These are phyloP conservation scores for Neoitamus cyanurus DNA, from an alignment of 2,888 invertebrate species.

Conservation along the genomic window DNA sequence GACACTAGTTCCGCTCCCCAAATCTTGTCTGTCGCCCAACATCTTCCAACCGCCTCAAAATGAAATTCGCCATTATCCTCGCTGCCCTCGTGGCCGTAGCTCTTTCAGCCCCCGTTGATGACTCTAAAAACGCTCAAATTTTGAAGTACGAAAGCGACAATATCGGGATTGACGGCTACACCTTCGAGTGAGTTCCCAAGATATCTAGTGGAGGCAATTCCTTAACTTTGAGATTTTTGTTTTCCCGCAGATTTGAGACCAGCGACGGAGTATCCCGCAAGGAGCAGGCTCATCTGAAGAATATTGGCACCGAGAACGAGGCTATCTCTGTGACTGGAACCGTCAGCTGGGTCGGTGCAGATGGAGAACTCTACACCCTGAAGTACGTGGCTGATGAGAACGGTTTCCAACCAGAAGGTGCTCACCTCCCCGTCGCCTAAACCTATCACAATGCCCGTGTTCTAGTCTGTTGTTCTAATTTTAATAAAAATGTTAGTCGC, in stretches of 20 bases:
- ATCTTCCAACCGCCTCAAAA: constrained; percentile 56
- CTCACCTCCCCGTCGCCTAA: constrained; percentile 62
- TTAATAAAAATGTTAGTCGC: not conserved
- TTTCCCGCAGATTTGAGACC: constrained; percentile 69
- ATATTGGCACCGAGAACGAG: constrained; percentile 74
- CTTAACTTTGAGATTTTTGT: not conserved
- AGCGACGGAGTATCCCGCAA: constrained; percentile 74
- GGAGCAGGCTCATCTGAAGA: constrained; percentile 72
- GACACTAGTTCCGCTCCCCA: not conserved
- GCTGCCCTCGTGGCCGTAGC: constrained; percentile 49
- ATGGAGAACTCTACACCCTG: constrained; percentile 72
- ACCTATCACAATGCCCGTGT: not conserved
- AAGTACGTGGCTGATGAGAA: constrained; percentile 66
- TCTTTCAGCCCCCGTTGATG: constrained; percentile 52
- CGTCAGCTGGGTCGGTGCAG: constrained; percentile 72
- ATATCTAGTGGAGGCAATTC: not conserved
- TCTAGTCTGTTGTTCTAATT: not conserved
- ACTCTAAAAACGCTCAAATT: constrained; percentile 47
- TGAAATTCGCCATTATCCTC: constrained; percentile 57
- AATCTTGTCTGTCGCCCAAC: constrained; percentile 52
- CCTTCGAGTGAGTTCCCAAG: constrained; percentile 70
- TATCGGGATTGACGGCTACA: constrained; percentile 66
- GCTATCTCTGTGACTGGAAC: constrained; percentile 72
- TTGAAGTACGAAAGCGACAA: constrained; percentile 33
- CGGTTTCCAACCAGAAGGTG: constrained; percentile 67